Conservation (phyloP, 2,888 invertebrate species). For the Pseudolycoriella hygida region DNA sequence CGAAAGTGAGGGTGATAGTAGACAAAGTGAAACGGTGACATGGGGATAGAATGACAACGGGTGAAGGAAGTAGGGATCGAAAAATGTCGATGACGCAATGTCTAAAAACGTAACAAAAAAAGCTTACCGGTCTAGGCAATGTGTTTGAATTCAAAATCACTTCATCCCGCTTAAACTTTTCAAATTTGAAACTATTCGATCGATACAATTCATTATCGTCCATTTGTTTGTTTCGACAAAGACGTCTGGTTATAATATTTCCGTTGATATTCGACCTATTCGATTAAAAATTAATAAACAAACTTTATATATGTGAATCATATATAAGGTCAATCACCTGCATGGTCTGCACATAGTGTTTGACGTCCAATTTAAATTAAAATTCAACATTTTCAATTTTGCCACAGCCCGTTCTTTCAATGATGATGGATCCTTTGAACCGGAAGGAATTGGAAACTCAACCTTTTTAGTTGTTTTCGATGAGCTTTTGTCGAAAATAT, state of each 20-base stretch:
- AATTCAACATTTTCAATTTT: conserved; percentile 30
- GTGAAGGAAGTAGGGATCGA: too few species aligned
- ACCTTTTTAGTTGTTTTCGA: neutral
- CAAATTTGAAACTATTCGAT: conserved; percentile 77
- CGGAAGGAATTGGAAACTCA: neutral
- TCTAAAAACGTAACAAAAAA: too few species aligned
- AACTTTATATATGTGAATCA: neutral
- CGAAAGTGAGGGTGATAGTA: too few species aligned
- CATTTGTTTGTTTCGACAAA: conserved; percentile 52
- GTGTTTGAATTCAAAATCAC: conserved; percentile 30
- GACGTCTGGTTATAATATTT: conserved; percentile 43
- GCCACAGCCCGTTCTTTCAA: conserved; percentile 29
- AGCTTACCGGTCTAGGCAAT: conserved; percentile 54
- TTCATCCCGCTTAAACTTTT: conserved; percentile 58
- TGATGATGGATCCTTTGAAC: conserved; percentile 16
- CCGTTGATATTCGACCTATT: conserved; percentile 24
- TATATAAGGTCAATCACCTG: conserved; percentile 18
- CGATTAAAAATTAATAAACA: neutral
- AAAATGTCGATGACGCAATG: too few species aligned
- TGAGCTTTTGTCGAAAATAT: too few species aligned
- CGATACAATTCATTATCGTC: conserved; percentile 73
- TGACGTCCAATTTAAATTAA: conserved; percentile 30
- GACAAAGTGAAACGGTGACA: too few species aligned
- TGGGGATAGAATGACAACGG: too few species aligned
- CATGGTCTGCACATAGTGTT: conserved; percentile 30